Conservation (phyloP, 2,888 invertebrate species). For the Drosophila longiperda region DNA sequence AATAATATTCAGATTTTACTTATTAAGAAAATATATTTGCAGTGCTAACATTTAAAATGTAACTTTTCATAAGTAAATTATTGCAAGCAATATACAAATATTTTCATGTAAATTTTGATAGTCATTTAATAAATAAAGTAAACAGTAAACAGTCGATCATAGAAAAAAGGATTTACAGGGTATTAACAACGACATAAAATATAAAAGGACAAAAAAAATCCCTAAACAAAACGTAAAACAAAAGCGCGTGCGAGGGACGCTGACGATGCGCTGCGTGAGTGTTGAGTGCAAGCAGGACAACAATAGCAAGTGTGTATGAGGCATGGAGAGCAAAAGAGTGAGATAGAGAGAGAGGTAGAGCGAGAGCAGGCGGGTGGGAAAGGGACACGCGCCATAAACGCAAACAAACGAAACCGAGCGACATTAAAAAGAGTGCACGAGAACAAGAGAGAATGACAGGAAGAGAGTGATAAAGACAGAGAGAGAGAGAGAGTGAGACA, state of each 20-base stretch:
- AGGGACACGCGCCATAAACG: constrained; percentile 53
- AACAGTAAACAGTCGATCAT: not conserved
- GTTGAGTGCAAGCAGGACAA: constrained; percentile 59
- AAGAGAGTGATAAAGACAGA: constrained; percentile 7
- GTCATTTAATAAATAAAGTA: too few relatives aligned
- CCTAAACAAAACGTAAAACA: constrained; percentile 63
- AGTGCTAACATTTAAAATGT: too few relatives aligned
- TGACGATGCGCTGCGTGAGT: constrained; percentile 40
- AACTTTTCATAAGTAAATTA: not conserved
- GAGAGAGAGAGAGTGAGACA: constrained; percentile 11
- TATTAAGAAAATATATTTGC: not conserved
- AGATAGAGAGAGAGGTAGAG: constrained; percentile 2
- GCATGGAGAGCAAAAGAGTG: not conserved
- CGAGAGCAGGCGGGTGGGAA: constrained; percentile 22
- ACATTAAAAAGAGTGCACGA: constrained; percentile 19
- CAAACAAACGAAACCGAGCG: constrained; percentile 42
- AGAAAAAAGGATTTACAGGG: constrained; percentile 19
- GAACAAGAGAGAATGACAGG: constrained; percentile 5
- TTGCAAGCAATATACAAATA: not conserved
- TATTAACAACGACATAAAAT: constrained; percentile 30
- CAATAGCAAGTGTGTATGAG: constrained; percentile 3
- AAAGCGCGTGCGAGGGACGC: constrained; percentile 54
- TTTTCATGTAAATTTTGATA: not conserved
- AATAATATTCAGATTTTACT: too few relatives aligned
- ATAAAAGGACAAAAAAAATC: constrained; percentile 43